phyloP scores from a whole-genome alignment of 2,888 invertebrate genomes.

The Trachelus tabidus region DNA sequence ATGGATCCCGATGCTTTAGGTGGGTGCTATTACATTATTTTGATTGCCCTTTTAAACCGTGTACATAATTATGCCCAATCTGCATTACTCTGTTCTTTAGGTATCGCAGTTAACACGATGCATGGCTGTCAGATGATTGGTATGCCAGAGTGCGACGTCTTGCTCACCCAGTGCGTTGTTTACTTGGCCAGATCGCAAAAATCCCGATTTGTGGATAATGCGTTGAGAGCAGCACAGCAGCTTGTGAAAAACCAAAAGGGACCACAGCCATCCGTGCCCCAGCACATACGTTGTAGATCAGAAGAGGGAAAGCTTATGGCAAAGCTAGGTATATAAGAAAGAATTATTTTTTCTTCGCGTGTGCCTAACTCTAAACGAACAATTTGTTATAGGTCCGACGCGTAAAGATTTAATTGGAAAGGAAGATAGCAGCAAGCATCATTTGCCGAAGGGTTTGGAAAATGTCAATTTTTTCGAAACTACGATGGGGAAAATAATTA shows the following conservation, averaged over 20 bases:
- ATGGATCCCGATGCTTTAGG: slow-evolving; percentile 44
- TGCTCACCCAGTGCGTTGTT: slow-evolving; percentile 79
- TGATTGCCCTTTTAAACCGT: background rate
- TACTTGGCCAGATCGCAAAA: slow-evolving; percentile 80
- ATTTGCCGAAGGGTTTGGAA: slow-evolving; percentile 75
- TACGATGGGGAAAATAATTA: slow-evolving; percentile 17
- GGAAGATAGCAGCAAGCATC: slow-evolving; percentile 68
- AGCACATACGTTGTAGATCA: slow-evolving; percentile 81
- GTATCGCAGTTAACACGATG: slow-evolving; percentile 78
- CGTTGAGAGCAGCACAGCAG: slow-evolving; percentile 66
- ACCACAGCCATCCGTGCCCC: slow-evolving; percentile 76
- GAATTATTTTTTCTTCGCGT: background rate
- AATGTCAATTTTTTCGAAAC: slow-evolving; percentile 65
- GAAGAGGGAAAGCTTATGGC: slow-evolving; percentile 34
- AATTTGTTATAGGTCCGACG: slow-evolving; percentile 70
- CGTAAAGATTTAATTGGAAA: slow-evolving; percentile 68
- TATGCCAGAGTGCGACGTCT: slow-evolving; percentile 82
- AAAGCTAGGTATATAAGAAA: slow-evolving; percentile 27
- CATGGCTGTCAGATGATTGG: slow-evolving; percentile 83
- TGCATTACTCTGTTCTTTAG: slow-evolving; percentile 57
- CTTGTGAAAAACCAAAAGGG: slow-evolving; percentile 64
- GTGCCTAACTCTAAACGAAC: background rate
- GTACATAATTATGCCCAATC: background rate
- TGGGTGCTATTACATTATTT: slow-evolving; percentile 6
- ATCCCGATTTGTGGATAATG: slow-evolving; percentile 65